Percentiles rank a stretch among this genome's conserved stretches.
These are phyloP conservation scores for Sebastes dallii DNA, from an alignment of 2,797 vertebrate genomes.

Conservation along the genomic window DNA sequence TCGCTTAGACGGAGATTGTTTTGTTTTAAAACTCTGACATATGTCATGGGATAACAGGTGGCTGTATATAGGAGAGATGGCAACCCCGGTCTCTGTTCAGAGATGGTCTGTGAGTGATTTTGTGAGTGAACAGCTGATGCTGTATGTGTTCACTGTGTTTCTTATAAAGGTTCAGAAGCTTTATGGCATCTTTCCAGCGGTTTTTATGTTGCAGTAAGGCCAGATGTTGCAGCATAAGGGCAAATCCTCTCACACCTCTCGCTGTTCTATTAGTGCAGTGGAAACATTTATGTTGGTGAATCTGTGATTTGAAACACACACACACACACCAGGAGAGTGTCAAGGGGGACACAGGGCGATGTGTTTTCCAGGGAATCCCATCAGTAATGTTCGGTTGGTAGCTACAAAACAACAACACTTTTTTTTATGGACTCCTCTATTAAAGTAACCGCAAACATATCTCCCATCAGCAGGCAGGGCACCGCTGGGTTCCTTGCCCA, in stretches of 20 bases:
- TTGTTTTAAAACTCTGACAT: too few relatives aligned
- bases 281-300: constrained; percentile 2
- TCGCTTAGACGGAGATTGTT: too few relatives aligned
- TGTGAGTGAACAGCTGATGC: too few relatives aligned
- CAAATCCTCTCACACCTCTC: constrained; percentile 15
- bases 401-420: constrained; percentile 45
- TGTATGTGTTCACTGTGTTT: too few relatives aligned
- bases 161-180: background rate
- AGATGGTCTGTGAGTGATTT: too few relatives aligned
- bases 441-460: constrained; percentile 73
- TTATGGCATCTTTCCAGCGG: background rate
- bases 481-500: constrained; percentile 56
- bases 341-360: constrained; percentile 10
- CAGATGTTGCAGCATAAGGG: constrained; percentile 9
- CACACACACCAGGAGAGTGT: background rate
- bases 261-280: background rate
- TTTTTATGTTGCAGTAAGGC: background rate
- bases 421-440: constrained; percentile 59
- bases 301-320: constrained; percentile 21
- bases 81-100: too few relatives aligned
- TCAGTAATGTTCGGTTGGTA: too few relatives aligned
- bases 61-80: too few relatives aligned
- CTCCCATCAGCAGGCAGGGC: constrained; percentile 39
- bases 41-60: too few relatives aligned
- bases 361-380: background rate